A percentile compares a stretch with the other conserved stretches of the same genome.
Evolutionary conservation across 1,140 invertebrate species (phyloP).

Genomic region (Lutraria rhynchaena): DNA sequence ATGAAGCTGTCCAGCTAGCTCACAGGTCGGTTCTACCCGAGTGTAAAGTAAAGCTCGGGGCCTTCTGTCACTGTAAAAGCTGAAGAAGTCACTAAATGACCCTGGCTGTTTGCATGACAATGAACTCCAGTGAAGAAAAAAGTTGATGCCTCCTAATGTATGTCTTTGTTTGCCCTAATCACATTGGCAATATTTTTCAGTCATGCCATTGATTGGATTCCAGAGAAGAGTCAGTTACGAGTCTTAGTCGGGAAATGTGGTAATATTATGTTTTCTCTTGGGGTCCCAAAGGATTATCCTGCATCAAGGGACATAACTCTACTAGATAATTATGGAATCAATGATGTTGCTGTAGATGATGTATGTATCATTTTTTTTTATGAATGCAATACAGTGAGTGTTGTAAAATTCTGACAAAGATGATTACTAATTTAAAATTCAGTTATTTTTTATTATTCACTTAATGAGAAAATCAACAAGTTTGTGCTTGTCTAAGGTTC

Average conservation of each 20-base stretch:
- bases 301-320: constrained; percentile 49
- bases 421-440: neutral
- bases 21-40: no score
- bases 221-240: constrained; percentile 29
- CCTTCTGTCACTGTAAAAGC: no score
- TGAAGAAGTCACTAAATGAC: no score
- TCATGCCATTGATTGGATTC: constrained; percentile 56
- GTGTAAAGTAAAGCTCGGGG: no score
- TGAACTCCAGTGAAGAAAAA: no score
- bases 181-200: no score
- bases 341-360: neutral
- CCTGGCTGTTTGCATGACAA: no score
- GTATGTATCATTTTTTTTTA: neutral
- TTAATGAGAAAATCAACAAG: no score
- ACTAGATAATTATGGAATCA: constrained; percentile 15
- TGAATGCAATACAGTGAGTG: neutral
- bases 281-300: constrained; percentile 42
- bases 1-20: no score
- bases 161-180: no score
- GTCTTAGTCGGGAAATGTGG: constrained; percentile 53
- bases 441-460: neutral
- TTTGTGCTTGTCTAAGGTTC: no score
- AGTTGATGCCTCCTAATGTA: no score
- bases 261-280: constrained; percentile 43
- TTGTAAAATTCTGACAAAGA: neutral